These are phyloP conservation scores for Solenopsis invicta DNA, from an alignment of 1,140 invertebrate genomes.

Conservation along the genomic window DNA sequence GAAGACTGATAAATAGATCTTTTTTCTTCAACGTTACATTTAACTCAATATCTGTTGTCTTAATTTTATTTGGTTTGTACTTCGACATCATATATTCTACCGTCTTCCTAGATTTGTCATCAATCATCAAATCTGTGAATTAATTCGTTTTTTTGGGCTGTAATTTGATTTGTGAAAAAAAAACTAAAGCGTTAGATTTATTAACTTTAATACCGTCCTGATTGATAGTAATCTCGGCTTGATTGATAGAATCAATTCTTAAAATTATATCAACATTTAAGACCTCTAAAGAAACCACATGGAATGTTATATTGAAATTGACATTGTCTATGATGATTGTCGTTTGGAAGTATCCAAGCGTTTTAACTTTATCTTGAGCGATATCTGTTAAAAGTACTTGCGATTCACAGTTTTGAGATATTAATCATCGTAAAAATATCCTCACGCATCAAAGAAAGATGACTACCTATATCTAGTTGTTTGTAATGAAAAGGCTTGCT, in stretches of 20 bases:
- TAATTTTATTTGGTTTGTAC: background rate
- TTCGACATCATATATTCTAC: background rate
- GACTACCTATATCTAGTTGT: constrained; percentile 7
- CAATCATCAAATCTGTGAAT: background rate
- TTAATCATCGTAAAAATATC: background rate
- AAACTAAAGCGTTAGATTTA: background rate
- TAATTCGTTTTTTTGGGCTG: background rate
- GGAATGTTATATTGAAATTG: background rate
- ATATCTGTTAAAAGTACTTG: background rate
- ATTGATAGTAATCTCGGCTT: background rate
- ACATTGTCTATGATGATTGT: background rate
- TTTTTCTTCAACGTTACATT: background rate
- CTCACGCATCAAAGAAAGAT: background rate
- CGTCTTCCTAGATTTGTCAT: background rate
- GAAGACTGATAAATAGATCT: background rate
- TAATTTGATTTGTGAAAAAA: background rate
- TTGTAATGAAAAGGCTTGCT: too few relatives aligned
- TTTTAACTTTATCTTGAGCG: background rate
- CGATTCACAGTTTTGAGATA: background rate
- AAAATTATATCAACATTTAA: background rate
- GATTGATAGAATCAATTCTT: background rate
- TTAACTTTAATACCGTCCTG: background rate
- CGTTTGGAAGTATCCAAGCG: background rate
- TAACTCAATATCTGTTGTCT: background rate
- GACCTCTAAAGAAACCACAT: background rate